Conservation (phyloP, 2,888 invertebrate species). For the Anorthoa munda region DNA sequence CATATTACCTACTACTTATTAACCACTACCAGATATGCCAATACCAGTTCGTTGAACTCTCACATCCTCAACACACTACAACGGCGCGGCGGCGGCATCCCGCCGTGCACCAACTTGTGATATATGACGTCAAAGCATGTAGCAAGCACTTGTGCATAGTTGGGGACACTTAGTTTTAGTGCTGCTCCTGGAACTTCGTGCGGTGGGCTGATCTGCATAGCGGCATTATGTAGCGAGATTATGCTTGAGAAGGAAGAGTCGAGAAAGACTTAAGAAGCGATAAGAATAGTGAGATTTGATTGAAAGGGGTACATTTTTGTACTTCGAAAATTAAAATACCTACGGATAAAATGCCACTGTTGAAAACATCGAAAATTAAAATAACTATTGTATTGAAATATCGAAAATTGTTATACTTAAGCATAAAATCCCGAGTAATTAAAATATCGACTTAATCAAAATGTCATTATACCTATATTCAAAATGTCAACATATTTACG, state of each 20-base stretch:
- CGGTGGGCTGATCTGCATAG: not conserved
- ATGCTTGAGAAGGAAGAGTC: not conserved
- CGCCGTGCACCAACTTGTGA: slow-evolving; percentile 15
- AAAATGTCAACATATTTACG: no score
- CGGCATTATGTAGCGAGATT: not conserved
- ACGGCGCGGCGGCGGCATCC: slow-evolving; percentile 2
- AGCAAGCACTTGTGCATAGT: not conserved
- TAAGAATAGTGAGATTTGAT: not conserved
- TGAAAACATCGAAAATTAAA: no score
- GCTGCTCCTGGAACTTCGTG: not conserved
- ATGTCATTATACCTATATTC: no score
- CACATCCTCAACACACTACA: not conserved
- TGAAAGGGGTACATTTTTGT: no score
- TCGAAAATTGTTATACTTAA: no score
- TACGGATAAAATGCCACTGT: no score
- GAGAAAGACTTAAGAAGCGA: no score
- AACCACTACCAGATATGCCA: slow-evolving; percentile 10
- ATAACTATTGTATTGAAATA: no score
- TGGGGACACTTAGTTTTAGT: slow-evolving; percentile 3
- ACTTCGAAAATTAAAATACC: no score
- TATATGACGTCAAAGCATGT: slow-evolving; percentile 19
- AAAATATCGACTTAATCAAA: no score
- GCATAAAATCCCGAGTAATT: no score
- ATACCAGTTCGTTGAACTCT: not conserved
- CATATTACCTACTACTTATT: not conserved